phyloP scores from a whole-genome alignment of 2,113 vertebrate genomes.

The Chlamydotis undulata region DNA sequence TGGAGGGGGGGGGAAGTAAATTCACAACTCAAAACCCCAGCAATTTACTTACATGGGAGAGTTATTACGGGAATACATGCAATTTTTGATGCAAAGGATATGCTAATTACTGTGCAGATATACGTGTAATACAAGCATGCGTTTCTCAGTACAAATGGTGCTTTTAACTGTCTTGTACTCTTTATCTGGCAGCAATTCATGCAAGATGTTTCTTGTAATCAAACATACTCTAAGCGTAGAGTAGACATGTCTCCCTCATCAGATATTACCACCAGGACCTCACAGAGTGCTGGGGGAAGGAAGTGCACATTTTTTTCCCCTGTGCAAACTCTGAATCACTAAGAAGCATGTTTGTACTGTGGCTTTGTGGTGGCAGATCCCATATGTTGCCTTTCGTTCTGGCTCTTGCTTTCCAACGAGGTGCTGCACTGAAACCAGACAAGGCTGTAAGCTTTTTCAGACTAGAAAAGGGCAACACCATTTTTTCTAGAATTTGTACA shows the following conservation, averaged over 20 bases:
- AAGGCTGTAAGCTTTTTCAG: neutral
- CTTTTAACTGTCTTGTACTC: neutral
- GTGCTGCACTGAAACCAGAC: neutral
- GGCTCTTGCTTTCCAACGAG: neutral
- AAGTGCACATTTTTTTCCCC: neutral
- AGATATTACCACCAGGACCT: neutral
- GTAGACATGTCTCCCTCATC: neutral
- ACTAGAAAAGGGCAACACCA: neutral
- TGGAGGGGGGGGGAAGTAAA: neutral
- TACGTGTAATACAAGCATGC: no score
- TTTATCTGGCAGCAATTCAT: neutral
- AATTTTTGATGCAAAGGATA: neutral
- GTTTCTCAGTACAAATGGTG: neutral
- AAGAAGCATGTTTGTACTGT: neutral
- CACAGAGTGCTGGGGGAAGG: neutral
- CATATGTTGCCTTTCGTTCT: neutral
- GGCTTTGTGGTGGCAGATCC: neutral
- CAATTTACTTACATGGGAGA: neutral
- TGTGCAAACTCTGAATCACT: neutral
- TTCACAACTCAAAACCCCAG: no score
- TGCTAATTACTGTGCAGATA: neutral
- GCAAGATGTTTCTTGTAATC: neutral
- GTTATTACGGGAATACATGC: neutral
- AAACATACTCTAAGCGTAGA: neutral
- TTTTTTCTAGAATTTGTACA: neutral